Base-by-base conservation (phyloP, 2,888 invertebrate genomes). In the Epistrophella euchroma region DNA sequence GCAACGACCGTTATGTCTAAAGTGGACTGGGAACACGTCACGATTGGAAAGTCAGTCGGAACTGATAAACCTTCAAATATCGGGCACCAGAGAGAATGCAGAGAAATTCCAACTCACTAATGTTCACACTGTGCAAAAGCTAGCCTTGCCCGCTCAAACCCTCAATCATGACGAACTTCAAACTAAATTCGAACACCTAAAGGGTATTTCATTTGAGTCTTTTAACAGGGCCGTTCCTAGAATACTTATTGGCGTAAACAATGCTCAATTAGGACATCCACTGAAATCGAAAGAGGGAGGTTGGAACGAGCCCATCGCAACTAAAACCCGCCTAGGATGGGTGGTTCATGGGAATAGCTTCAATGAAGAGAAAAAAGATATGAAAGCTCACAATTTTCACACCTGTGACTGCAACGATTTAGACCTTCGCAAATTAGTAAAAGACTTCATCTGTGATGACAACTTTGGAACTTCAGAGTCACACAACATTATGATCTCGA, bases 251-350 rank as follows among this genome's bases (percentile, higher is more conserved):
- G 76, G 68, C 25, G n/a, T n/a, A n/a, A n/a, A n/a, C n/a, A 55
- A 68, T 13, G 37, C 15, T 19, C 66, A 76, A 2, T 22, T 70
- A 3, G 58, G 47, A 9, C 19, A n/a, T 25, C 22, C 81, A 1
- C 10, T 70, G 1, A 71, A 56, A n/a, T 43, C 45, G 1, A 56
- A 45, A 43, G 58, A 80, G 40, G 79, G 80, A 1, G 56, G 47
- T 40, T 15, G 17, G 17, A n/a, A 50, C 4, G 35, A 68, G 3
- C 62, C 70, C 4, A 50, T 78, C 2, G 78, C 70, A 2, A 58
- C 75, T 0, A 68, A 78, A 35, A 84, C 84, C 7, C 56, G 66
- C 19, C 22, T 80, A 15, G 85, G 79, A 25, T 85, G 79, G 84
- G 58, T 40, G 0, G 25, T 74, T 2, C 66, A 80, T 37, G 71